Evolutionary conservation across 1,140 invertebrate species (phyloP).

Genomic region (Nylanderia fulva): DNA sequence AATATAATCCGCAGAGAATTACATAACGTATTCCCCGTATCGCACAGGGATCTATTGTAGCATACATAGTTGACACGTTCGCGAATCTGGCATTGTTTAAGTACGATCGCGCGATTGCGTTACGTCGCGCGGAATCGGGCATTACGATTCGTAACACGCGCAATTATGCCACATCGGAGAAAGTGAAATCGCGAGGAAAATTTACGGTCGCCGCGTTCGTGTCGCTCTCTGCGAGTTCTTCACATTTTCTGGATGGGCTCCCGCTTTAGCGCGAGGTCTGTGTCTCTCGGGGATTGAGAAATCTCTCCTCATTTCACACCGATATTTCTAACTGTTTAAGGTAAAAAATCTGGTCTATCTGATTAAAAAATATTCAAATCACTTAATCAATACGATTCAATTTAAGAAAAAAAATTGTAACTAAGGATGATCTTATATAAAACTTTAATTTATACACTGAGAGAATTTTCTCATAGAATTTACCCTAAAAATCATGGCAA

Average conservation of each 20-base stretch:
- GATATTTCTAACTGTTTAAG: background rate
- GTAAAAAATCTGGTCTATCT: background rate
- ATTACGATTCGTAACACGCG: constrained; percentile 75
- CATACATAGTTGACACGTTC: background rate
- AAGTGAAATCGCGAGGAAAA: constrained; percentile 78
- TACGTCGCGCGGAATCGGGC: constrained; percentile 33
- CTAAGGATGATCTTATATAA: no score
- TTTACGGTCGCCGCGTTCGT: constrained; percentile 26
- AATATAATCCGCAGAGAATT: no score
- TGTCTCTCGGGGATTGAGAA: background rate
- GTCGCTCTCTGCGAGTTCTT: constrained; percentile 8
- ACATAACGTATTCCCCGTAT: no score
- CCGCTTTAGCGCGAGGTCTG: background rate
- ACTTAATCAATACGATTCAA: no score
- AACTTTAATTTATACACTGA: no score
- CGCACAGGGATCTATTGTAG: no score
- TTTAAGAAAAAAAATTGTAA: background rate
- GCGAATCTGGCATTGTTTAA: constrained; percentile 16
- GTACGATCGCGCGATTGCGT: constrained; percentile 33
- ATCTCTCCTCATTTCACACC: background rate
- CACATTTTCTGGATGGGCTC: constrained; percentile 5
- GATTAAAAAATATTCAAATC: background rate
- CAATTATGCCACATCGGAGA: constrained; percentile 68
- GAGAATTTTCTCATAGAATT: no score
- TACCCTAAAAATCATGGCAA: no score